Conservation (phyloP, 2,888 invertebrate species). For the Tricholauxania praeusta region DNA sequence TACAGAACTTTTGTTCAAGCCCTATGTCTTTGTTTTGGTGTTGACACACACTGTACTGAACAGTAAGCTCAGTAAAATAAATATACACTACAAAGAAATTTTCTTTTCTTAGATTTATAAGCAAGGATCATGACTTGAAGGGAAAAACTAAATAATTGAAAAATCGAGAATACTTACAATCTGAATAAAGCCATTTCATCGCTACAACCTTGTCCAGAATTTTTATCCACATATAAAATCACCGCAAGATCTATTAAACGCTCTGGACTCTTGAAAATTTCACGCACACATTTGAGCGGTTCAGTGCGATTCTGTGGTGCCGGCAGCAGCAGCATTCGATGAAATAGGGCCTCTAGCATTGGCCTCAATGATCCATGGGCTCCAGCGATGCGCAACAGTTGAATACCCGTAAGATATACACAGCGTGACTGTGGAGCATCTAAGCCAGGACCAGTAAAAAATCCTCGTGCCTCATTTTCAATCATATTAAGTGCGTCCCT, state of each 20-base stretch:
- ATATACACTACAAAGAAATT: too few relatives aligned
- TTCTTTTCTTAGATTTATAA: too few relatives aligned
- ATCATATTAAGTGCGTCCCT: conserved; percentile 68
- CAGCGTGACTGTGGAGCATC: conserved; percentile 89
- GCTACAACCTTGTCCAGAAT: conserved; percentile 74
- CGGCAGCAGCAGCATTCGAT: conserved; percentile 91
- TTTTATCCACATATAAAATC: conserved; percentile 76
- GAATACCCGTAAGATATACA: conserved; percentile 88
- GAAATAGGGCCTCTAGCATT: conserved; percentile 92
- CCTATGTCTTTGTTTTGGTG: too few relatives aligned
- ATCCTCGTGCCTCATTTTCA: conserved; percentile 67
- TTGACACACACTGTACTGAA: too few relatives aligned
- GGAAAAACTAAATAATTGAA: too few relatives aligned
- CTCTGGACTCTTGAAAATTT: conserved; percentile 79
- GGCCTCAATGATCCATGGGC: conserved; percentile 88
- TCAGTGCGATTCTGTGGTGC: conserved; percentile 87
- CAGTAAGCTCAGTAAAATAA: too few relatives aligned
- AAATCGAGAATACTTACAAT: conserved; percentile 72
- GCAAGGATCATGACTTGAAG: too few relatives aligned
- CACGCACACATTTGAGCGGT: conserved; percentile 84
- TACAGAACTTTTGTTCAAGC: too few relatives aligned
- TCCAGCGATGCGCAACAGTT: conserved; percentile 89
- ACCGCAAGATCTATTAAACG: conserved; percentile 78
- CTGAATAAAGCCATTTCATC: conserved; percentile 87
- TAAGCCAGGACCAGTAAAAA: conserved; percentile 70